Base-by-base conservation (phyloP, 2,888 invertebrate genomes). In the Trachelus troglodyta region DNA sequence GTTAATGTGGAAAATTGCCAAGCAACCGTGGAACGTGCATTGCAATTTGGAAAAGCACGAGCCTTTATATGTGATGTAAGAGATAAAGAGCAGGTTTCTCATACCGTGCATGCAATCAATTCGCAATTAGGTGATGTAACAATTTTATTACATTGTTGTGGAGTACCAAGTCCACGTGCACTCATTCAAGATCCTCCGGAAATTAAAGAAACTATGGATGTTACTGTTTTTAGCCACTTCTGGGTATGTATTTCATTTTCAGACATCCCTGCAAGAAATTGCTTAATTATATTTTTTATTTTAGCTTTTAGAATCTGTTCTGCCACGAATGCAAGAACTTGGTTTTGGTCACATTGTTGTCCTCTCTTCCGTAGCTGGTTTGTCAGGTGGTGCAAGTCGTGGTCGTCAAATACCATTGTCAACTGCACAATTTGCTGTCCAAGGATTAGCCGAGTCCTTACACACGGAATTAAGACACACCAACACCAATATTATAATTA, bases 391-490 rank as follows among this genome's bases (percentile, higher is more conserved):
- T 34, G 92, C 93, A 74, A 93, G 93, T 82, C 85, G 86, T 34
- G 83, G 83, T n/a, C 86, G 85, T 15, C 93, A 94, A 83, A 93
- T 94, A 90, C 94, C 94, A 0, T 89, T 94, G 23, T 93, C 94
- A 79, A 94, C 94, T 0, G 94, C 94, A 0, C 95, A 95, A 89
- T 95, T 95, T 89, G 95, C 95, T 30, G 93, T 95, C 1, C 94
- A 94, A 86, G 95, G 95, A 4, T 90, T 95, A 68, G 94, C 94
- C 0, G 94, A 95, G 85, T 94, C 94, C 1, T 89, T 95, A 6
- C 93, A 93, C 86, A 94, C 94, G 83, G 94, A 95, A 83, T 89
- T 95, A 0, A 92, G 94, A 69, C 92, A 94, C 69, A 92, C 93
- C 40, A 94, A 93, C 82, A 92, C 93, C 83, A 93, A 93, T 78